phyloP scores from a whole-genome alignment of 2,888 invertebrate species.

The Choreutis nemorana region DNA sequence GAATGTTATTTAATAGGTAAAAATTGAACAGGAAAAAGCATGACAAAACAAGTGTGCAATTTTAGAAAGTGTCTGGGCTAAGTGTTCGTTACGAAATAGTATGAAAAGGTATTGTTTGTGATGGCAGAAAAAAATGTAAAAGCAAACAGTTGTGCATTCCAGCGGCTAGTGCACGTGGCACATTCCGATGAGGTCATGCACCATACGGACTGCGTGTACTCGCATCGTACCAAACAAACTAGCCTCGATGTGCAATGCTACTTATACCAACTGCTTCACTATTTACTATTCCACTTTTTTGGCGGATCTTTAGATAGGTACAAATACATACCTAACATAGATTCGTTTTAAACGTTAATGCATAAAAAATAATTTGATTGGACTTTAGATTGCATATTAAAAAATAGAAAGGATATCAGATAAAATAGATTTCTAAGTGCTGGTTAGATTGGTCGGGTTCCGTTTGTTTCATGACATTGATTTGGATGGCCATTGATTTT shows the following conservation, averaged over 20 bases:
- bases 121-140: constrained; percentile 46
- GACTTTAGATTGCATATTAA: too few species aligned
- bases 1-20: constrained; percentile 5
- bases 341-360: too few species aligned
- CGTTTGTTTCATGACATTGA: too few species aligned
- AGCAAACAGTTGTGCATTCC: constrained; percentile 66
- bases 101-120: constrained; percentile 59
- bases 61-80: constrained; percentile 45
- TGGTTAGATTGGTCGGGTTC: too few species aligned
- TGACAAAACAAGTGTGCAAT: constrained; percentile 6
- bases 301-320: too few species aligned
- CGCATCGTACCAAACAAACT: constrained; percentile 30
- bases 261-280: too few species aligned
- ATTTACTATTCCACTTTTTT: too few species aligned
- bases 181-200: constrained; percentile 63
- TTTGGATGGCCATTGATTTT: too few species aligned
- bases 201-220: constrained; percentile 51
- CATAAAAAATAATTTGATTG: too few species aligned
- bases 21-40: constrained; percentile 3
- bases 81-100: constrained; percentile 57
- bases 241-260: constrained; percentile 1
- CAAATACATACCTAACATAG: too few species aligned
- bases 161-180: constrained; percentile 59
- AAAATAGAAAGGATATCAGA: too few species aligned
- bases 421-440: too few species aligned